phyloP scores from a whole-genome alignment of 2,113 vertebrate species.

The Gasterosteus nipponicus region DNA sequence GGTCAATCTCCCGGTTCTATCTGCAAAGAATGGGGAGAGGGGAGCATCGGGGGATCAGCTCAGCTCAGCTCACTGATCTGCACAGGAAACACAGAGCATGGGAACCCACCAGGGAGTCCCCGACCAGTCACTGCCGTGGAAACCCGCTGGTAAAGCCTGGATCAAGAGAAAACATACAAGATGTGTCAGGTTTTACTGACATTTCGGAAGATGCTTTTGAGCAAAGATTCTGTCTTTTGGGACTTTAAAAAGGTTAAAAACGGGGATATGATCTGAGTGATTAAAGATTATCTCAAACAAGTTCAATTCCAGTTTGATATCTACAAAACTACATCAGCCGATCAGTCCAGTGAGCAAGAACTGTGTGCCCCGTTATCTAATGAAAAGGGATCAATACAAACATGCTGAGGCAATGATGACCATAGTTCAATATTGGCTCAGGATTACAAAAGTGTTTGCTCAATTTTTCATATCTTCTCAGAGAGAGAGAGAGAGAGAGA shows the following conservation, averaged over 20 bases:
- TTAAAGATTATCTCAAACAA: neutral
- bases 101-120: constrained; percentile 64
- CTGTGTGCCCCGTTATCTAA: constrained; percentile 13
- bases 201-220: constrained; percentile 2
- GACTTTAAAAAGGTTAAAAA: constrained; percentile 12
- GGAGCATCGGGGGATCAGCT: constrained; percentile 68
- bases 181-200: neutral
- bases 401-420: constrained; percentile 29
- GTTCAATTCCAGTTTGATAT: constrained; percentile 1
- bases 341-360: constrained; percentile 41
- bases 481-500: neutral
- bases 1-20: constrained; percentile 50
- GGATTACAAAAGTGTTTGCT: constrained; percentile 50
- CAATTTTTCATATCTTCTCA: neutral
- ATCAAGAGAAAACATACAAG: constrained; percentile 19
- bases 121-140: constrained; percentile 25
- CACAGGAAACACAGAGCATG: constrained; percentile 73
- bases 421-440: constrained; percentile 42
- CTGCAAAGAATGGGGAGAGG: constrained; percentile 60
- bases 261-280: constrained; percentile 21
- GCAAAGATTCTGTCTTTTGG: neutral
- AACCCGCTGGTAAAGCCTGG: constrained; percentile 46
- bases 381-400: constrained; percentile 31
- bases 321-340: constrained; percentile 14
- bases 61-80: constrained; percentile 69